Evolutionary conservation across 2,888 invertebrate species (phyloP).

Genomic region (Chloromyia formosa): DNA sequence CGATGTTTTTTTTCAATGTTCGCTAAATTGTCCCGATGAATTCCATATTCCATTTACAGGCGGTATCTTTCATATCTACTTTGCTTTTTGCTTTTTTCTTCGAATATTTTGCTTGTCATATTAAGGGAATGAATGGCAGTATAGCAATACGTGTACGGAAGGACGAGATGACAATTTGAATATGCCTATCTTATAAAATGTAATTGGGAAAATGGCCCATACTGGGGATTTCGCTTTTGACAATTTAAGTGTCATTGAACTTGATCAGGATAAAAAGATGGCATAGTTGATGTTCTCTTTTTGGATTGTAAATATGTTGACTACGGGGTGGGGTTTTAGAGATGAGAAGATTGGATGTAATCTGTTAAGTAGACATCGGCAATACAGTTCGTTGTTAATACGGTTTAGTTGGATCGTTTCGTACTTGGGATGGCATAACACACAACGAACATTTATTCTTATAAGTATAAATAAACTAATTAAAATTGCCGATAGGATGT

Average conservation of each 20-base stretch:
- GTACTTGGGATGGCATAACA: too few species aligned
- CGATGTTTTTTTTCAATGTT: not conserved
- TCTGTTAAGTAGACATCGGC: not conserved
- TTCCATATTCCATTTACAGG: conserved; percentile 37
- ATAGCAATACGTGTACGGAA: conserved; percentile 6
- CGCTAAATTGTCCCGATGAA: conserved; percentile 41
- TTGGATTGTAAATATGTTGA: conserved; percentile 20
- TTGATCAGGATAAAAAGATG: conserved; percentile 28
- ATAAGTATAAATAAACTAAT: too few species aligned
- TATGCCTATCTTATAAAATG: conserved; percentile 35
- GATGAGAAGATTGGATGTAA: not conserved
- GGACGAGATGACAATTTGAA: conserved; percentile 34
- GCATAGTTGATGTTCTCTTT: not conserved
- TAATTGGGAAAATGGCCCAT: conserved; percentile 36
- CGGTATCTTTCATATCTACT: conserved; percentile 21
- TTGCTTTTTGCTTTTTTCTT: not conserved
- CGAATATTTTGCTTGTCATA: conserved; percentile 42
- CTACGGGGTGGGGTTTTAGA: not conserved
- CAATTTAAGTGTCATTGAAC: conserved; percentile 44
- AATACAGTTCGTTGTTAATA: too few species aligned
- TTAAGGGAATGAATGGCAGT: conserved; percentile 28
- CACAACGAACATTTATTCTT: too few species aligned
- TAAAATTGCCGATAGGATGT: too few species aligned
- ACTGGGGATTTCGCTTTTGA: conserved; percentile 34
- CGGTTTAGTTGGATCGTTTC: too few species aligned